A percentile compares a stretch with the other conserved stretches of the same genome.
These are phyloP conservation scores for Chaunax sp. DNA, from an alignment of 2,797 vertebrate genomes.

Conservation along the genomic window DNA sequence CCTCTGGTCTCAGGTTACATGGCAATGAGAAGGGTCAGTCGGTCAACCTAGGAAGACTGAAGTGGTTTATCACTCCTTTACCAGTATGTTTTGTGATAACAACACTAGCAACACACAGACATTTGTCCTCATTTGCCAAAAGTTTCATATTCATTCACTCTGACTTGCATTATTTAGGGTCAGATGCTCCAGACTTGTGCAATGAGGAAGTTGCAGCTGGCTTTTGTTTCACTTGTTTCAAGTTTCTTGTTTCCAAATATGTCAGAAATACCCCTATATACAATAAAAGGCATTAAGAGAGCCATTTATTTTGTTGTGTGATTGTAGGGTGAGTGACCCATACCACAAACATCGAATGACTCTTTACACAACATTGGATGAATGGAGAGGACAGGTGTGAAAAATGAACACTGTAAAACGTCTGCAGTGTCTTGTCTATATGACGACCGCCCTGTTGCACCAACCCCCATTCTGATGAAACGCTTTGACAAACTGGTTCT, in stretches of 20 bases:
- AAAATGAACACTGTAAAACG: background rate
- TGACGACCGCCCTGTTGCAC: no score
- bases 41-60: background rate
- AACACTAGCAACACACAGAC: background rate
- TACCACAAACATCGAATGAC: no score
- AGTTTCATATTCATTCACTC: background rate
- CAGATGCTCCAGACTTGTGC: background rate
- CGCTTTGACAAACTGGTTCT: background rate
- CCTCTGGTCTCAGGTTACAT: constrained; percentile 21
- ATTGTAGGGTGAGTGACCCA: background rate
- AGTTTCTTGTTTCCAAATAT: background rate
- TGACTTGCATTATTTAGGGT: background rate
- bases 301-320: background rate
- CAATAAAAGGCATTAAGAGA: background rate
- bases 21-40: constrained; percentile 1
- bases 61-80: constrained; percentile 11
- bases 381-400: background rate
- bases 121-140: background rate
- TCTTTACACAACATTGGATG: background rate
- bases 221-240: constrained; percentile 7
- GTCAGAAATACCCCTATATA: background rate
- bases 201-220: background rate
- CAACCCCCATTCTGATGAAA: background rate
- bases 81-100: constrained; percentile 5
- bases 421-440: no score